Base-by-base conservation (phyloP, 2,113 vertebrate genomes). In the Lepus americanus region DNA sequence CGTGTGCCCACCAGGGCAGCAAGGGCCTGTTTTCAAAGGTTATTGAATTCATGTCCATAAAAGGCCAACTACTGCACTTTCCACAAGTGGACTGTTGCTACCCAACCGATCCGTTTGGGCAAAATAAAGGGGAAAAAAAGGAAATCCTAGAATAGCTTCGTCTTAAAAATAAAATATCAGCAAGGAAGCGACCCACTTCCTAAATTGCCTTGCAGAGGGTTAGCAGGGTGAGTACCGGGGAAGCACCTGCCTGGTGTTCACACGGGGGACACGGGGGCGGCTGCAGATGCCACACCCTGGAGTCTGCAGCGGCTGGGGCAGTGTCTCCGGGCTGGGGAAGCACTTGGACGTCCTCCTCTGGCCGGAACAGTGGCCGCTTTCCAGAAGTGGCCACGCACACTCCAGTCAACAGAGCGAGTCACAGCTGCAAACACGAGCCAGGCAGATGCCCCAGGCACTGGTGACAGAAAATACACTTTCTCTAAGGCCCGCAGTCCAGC, bases 51-150 rank as follows among this genome's bases (percentile, higher is more conserved):
- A 76, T 90, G 95, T 29, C 97, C 96, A 95, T 95, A 97, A 96
- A 97, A 97, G 95, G 95, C 76, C 90, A 96, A 63, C 51, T 76
- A 19, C 19, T 95, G 94, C 94, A 82, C 78, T 92, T 86, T 96
- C 95, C 82, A 92, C 73, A 51, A 86, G 92, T 39, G 53, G 77
- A 23, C 90, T 83, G 97, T 97, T 97, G 97, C 97, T 97, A 97
- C 90, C 92, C 97, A 95, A 97, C 96, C 79, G 59, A 90, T 78
- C 66, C 36, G 87, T 95, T 94, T 97, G 85, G 91, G 78, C 94
- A 97, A 97, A 97, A 97, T 97, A 97, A 95, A 95, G 92, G 27
- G 14, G 17, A 83, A 91, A 94, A 96, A 94, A 97, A 89, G 97
- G 97, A 97, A 97, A 96, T 86, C 95, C 80, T 33, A 95, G 92